Percentiles rank a stretch among this genome's conserved stretches.
These are phyloP conservation scores for Drosophila miranda DNA, from an alignment of 1,140 invertebrate genomes.

Conservation along the genomic window DNA sequence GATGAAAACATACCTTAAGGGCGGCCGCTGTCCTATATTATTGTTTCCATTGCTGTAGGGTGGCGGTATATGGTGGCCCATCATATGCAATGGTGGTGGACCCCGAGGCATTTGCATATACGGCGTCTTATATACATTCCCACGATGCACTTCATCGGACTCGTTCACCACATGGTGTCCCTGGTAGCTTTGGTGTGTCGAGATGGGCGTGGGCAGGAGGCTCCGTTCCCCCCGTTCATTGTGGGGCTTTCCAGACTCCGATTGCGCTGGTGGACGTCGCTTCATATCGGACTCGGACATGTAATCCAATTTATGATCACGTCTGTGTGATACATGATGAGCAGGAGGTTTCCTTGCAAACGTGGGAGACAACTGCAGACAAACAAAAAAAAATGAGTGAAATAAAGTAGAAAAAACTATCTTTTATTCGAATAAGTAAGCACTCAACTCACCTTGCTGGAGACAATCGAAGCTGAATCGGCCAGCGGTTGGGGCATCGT, in stretches of 20 bases:
- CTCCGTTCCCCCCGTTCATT: constrained; percentile 41
- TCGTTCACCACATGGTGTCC: constrained; percentile 66
- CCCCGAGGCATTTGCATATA: constrained; percentile 59
- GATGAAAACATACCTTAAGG: constrained; percentile 53
- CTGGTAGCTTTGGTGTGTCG: constrained; percentile 49
- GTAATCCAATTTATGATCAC: constrained; percentile 42
- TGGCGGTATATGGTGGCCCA: constrained; percentile 49
- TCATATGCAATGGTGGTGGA: constrained; percentile 54
- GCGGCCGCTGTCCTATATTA: constrained; percentile 61
- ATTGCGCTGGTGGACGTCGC: constrained; percentile 25
- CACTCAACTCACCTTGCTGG: constrained; percentile 41
- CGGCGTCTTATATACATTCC: constrained; percentile 46
- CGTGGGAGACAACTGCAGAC: constrained; percentile 30
- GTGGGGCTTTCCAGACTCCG: constrained; percentile 30
- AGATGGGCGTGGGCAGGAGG: constrained; percentile 58
- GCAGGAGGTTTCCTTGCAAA: constrained; percentile 21
- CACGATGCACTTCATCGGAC: constrained; percentile 57
- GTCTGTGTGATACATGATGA: constrained; percentile 37
- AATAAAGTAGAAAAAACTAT: not conserved
- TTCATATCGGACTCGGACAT: constrained; percentile 48
- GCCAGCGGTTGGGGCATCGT: constrained; percentile 82
- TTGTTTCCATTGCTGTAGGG: constrained; percentile 65
- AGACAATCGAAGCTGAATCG: constrained; percentile 15
- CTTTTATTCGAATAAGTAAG: no score
- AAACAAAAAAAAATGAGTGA: not conserved